Base-by-base conservation (phyloP, 1,140 invertebrate genomes). In the Adoxophyes honmai region DNA sequence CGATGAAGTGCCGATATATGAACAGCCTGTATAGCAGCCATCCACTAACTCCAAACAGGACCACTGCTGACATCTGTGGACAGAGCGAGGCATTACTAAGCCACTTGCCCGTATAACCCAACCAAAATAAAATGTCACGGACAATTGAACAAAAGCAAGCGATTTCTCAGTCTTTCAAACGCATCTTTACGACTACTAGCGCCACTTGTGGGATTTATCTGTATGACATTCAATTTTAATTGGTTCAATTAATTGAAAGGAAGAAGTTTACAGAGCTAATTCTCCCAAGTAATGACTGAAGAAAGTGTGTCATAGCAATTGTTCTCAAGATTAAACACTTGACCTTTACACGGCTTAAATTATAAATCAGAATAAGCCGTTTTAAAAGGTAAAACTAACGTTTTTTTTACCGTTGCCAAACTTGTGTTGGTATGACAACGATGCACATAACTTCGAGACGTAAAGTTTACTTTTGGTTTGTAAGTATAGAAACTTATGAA, bases 1-100 rank as follows among this genome's bases (percentile, higher is more conserved):
- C 89, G 18, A 90, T 89, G 51, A 90, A 87, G 34, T 86, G 77
- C 11, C 84, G 73, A 62, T 90, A 90, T 34, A 90, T 73, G 33
- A 90, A 83, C 13, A 91, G 66, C 48, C 85, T 80, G 70, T 91
- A 91, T 33, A 91, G 70, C 36, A 91, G 85, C 68, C 87, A 87
- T 14, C 90, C 81, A 55, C 89, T 90, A 4, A 75, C 76, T 28
- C 78, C 68, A 48, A 87, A 88, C 37, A 91, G 70, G 21, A 89
- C 77, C 2, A 87, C 57, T 53, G 90, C 91, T 68, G 89, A 91
- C 73, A 91, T 87, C 91, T 92, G 78, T 73, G 34, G 76, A 74
- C 51, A 70, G 69, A 72, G 68, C 53, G 34, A 58, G 38, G 52
- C 62, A 69, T 67, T 58, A 65, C 35, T 44, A 37, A 36, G 55